A percentile compares a stretch with the other conserved stretches of the same genome.
These are phyloP conservation scores for Gobio occitaniae DNA, from an alignment of 2,797 vertebrate species.

Conservation along the genomic window DNA sequence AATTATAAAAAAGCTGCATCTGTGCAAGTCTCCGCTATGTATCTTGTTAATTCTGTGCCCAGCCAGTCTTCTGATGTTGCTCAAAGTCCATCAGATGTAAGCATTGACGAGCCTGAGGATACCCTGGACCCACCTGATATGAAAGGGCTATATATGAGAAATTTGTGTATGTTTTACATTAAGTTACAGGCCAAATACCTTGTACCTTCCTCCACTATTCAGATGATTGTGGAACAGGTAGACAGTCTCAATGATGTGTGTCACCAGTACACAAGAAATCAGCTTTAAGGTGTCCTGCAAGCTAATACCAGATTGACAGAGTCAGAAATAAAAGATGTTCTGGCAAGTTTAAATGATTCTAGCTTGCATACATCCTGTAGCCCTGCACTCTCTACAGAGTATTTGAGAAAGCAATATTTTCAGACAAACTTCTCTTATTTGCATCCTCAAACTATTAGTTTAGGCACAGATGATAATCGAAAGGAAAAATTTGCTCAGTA, in stretches of 20 bases:
- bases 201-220: slow-evolving; percentile 54
- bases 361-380: slow-evolving; percentile 56
- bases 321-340: slow-evolving; percentile 39
- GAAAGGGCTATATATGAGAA: slow-evolving; percentile 53
- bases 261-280: slow-evolving; percentile 51
- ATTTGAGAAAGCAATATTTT: slow-evolving; percentile 51
- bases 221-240: slow-evolving; percentile 56
- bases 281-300: slow-evolving; percentile 36
- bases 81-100: background rate
- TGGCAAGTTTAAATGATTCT: slow-evolving; percentile 37
- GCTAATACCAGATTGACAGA: slow-evolving; percentile 40
- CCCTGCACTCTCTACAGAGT: slow-evolving; percentile 47
- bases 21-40: background rate
- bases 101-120: slow-evolving; percentile 37
- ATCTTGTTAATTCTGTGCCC: no score
- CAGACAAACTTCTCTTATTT: slow-evolving; percentile 57
- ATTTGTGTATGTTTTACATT: slow-evolving; percentile 59
- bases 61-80: no score
- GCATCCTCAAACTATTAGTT: slow-evolving; percentile 49
- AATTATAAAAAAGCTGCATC: slow-evolving; percentile 41
- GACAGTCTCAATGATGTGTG: slow-evolving; percentile 44
- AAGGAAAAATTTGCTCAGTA: slow-evolving; percentile 55
- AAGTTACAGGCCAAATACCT: slow-evolving; percentile 49
- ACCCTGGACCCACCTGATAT: slow-evolving; percentile 42
- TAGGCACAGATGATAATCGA: slow-evolving; percentile 52